Evolutionary conservation across 2,797 vertebrate genomes (phyloP).

Genomic region (Rhyacichthys aspro): DNA sequence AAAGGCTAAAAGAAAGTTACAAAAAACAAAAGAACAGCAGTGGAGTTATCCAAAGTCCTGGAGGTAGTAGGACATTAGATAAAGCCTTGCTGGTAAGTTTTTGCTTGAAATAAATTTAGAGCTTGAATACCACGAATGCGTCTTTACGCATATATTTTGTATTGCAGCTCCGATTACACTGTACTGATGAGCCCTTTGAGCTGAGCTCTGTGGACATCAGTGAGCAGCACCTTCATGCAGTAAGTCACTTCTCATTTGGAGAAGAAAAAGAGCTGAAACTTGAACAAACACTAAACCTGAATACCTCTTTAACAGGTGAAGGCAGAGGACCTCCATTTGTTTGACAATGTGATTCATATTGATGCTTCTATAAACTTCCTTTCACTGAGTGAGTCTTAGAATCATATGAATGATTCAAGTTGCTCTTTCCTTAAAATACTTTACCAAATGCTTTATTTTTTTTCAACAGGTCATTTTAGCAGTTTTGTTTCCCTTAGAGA

Average conservation of each 20-base stretch:
- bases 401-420: not conserved
- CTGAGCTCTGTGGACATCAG: conserved; percentile 73
- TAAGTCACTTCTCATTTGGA: conserved; percentile 35
- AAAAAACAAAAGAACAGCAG: conserved; percentile 5
- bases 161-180: conserved; percentile 68
- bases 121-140: too few species aligned
- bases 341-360: conserved; percentile 72
- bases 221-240: conserved; percentile 65
- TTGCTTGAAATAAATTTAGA: not conserved
- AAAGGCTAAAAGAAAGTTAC: conserved; percentile 21
- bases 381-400: conserved; percentile 66
- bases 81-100: conserved; percentile 67
- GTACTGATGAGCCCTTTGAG: conserved; percentile 73
- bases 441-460: not conserved
- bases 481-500: conserved; percentile 82
- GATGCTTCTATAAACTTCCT: conserved; percentile 76
- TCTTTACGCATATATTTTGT: too few species aligned
- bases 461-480: conserved; percentile 78
- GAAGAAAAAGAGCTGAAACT: not conserved
- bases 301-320: conserved; percentile 58
- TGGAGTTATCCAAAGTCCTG: not conserved
- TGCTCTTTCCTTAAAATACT: not conserved
- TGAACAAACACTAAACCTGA: not conserved
- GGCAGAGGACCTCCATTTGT: conserved; percentile 66
- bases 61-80: conserved; percentile 58